Conservation (phyloP, 2,797 vertebrate genomes). For the Sebastes matsubarae region DNA sequence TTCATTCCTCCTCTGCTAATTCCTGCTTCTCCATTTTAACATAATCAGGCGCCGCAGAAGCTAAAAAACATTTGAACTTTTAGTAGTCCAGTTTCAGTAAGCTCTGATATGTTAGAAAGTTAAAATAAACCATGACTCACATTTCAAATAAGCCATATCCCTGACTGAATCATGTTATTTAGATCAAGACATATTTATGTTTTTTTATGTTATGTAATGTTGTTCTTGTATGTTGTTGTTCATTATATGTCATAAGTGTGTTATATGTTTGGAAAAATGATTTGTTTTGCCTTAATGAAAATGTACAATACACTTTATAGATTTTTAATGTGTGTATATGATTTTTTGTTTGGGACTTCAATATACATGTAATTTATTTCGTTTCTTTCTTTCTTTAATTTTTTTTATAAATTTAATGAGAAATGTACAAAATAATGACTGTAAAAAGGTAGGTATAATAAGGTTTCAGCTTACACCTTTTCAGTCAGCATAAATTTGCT, state of each 20-base stretch:
- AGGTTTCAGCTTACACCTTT: too few relatives aligned
- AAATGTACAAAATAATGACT: too few relatives aligned
- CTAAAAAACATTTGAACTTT: not conserved
- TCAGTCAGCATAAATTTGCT: too few relatives aligned
- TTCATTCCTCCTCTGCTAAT: not conserved
- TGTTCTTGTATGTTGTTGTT: not conserved
- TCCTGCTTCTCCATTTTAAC: not conserved
- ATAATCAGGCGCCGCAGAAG: fast-evolving
- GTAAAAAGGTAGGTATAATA: too few relatives aligned
- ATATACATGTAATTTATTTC: too few relatives aligned
- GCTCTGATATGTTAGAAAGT: not conserved
- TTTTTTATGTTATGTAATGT: not conserved
- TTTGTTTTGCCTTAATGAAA: not conserved
- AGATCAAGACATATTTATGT: not conserved
- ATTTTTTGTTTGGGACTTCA: too few relatives aligned
- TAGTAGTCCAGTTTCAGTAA: not conserved
- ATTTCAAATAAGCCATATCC: not conserved
- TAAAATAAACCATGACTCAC: not conserved
- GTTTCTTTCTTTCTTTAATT: too few relatives aligned
- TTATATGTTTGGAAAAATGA: not conserved
- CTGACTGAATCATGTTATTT: not conserved
- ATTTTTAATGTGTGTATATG: too few relatives aligned
- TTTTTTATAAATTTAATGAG: too few relatives aligned
- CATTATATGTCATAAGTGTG: not conserved
- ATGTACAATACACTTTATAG: too few relatives aligned